Evolutionary conservation across 2,888 invertebrate species (phyloP), one percentile per base, ranked within the genome.

Genomic region (Chrysolina oricalcia): DNA sequence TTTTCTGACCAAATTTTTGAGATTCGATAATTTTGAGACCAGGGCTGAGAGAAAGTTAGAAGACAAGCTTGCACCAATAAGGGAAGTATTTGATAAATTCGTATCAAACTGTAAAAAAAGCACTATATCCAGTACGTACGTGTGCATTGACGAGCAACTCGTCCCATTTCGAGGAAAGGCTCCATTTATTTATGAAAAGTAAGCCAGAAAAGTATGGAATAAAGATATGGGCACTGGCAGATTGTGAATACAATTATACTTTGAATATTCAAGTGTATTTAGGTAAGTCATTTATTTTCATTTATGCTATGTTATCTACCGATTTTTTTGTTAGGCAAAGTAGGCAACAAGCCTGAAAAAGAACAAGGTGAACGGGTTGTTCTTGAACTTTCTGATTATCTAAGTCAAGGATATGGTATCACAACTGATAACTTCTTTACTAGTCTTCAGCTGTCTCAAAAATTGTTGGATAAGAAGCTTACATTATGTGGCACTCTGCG

Each of bases 151-250:
- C 15, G 62, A 62, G 23, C 27, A 78, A 68, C 53, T 77, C 23
- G 74, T 77, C 46, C 65, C 64, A 59, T 76, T 79, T 23, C 65
- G 77, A 66, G 76, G 76, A 2, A 69, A 70, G 17, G 66, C 70
- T 66, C 67, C 73, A 21, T 80, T 80, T 68, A 40, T 78, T 74
- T 67, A 74, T 76, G 72, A 78, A 74, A 43, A 77, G 70, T 48
- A 77, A 79, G 50, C 73, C 72, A 8, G 79, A 64, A 66, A 76
- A 78, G 62, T 78, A 72, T 41, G 69, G 72, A 19, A 27, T 73
- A 63, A 77, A 74, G 69, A 75, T 77, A 62, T 77, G 75, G 73
- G 75, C 73, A 19, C 50, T 78, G 46, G 71, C 65, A 41, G 77
- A 80, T 66, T 70, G 66, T 62, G 67, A 53, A 65, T 46, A 65